Base-by-base conservation (phyloP, 2,888 invertebrate genomes). In the Seladonia tumulorum region DNA sequence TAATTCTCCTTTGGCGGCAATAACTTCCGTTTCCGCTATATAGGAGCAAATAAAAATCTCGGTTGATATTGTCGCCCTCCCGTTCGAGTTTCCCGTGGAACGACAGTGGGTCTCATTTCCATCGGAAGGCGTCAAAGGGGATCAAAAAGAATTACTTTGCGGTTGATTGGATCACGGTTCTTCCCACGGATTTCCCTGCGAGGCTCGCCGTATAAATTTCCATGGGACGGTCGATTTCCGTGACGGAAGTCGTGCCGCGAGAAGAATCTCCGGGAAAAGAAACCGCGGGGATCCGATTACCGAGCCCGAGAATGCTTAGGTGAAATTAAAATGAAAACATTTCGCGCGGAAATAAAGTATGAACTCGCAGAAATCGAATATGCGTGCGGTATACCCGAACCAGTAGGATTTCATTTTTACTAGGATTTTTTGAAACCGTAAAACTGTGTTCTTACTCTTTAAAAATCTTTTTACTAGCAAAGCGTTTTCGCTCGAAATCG, bases 121-220 rank as follows among this genome's bases (percentile, higher is more conserved):
- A 86, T 86, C 49, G 81, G 63, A 22, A 39, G 72, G 81, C 79
- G 86, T 90, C 90, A 84, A 90, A 86, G 90, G 86, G 87, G 91
- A 88, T 88, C 86, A 85, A 86, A 87, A 86, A 87, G 78, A 88
- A 88, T 88, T 89, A 86, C 82, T 83, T 85, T 57, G 72, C 78
- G 87, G 83, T 83, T 82, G 86, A 85, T 88, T 79, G 79, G 75
- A 82, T 90, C 76, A 77, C 60, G 68, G 76, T 39, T n/a, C 72
- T 80, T 75, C 47, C 47, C 70, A 70, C 75, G 86, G 83, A 86
- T 87, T 86, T 81, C 60, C 66, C 57, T 49, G 68, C 71, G 60
- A 73, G 79, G 70, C 49, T 66, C 68, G 39, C 53, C 60, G 80
- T 83, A 83, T 82, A 87, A 86, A 87, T 86, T 85, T 82, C 75